phyloP scores from a whole-genome alignment of 1,140 invertebrate genomes.

The Dinoponera quadriceps region DNA sequence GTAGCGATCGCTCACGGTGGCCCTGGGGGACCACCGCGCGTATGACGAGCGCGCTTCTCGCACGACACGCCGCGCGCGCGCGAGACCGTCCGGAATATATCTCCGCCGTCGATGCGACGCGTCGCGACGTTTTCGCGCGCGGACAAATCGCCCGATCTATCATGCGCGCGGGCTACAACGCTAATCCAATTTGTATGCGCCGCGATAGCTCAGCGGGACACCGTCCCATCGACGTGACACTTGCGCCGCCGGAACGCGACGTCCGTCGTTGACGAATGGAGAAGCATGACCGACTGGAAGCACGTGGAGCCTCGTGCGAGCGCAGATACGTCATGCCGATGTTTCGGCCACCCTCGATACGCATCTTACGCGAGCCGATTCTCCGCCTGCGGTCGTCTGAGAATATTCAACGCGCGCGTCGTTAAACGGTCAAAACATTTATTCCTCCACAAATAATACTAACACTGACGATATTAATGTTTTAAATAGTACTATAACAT shows the following conservation, averaged over 20 bases:
- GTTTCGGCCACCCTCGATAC: neutral
- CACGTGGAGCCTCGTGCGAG: neutral
- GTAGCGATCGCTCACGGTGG: slow-evolving; percentile 70
- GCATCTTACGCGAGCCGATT: neutral
- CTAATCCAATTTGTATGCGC: slow-evolving; percentile 72
- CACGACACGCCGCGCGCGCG: neutral
- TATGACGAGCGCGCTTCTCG: slow-evolving; percentile 1
- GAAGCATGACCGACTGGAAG: slow-evolving; percentile 41
- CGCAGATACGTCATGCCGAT: neutral
- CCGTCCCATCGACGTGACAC: slow-evolving; percentile 67
- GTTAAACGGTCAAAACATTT: too few species aligned
- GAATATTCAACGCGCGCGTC: too few species aligned
- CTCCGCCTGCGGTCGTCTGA: too few species aligned
- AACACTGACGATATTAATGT: too few species aligned
- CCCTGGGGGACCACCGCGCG: slow-evolving; percentile 53
- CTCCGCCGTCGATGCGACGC: slow-evolving; percentile 38
- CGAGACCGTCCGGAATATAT: slow-evolving; percentile 43
- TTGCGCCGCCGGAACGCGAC: slow-evolving; percentile 37
- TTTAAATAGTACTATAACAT: too few species aligned
- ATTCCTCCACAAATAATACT: too few species aligned
- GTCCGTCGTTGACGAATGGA: slow-evolving; percentile 49
- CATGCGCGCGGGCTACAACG: slow-evolving; percentile 48
- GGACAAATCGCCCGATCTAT: slow-evolving; percentile 66
- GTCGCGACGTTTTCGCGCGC: slow-evolving; percentile 55
- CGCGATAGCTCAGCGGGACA: slow-evolving; percentile 67